phyloP scores from a whole-genome alignment of 2,888 invertebrate genomes.

The Anticlea derivata region DNA sequence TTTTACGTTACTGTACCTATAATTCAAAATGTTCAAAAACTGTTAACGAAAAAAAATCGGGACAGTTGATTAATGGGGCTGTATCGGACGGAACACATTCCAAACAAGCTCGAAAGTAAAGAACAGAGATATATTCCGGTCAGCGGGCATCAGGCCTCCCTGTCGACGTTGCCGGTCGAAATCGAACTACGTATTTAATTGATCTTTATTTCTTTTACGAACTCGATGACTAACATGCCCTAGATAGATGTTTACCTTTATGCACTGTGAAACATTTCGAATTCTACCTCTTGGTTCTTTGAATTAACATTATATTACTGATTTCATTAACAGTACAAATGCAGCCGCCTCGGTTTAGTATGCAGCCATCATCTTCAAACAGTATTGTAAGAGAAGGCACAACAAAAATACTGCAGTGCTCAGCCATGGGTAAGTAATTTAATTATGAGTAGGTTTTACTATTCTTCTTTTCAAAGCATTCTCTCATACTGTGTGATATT shows the following conservation, averaged over 20 bases:
- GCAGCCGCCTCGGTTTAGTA: constrained; percentile 94
- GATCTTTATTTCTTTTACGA: constrained; percentile 49
- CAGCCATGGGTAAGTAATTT: constrained; percentile 90
- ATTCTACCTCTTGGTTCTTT: constrained; percentile 23
- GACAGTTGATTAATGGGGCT: constrained; percentile 46
- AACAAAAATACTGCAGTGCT: constrained; percentile 96
- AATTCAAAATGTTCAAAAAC: too few relatives aligned
- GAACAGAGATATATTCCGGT: constrained; percentile 57
- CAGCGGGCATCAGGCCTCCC: constrained; percentile 54
- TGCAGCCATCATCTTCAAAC: constrained; percentile 93
- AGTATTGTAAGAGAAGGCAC: constrained; percentile 94
- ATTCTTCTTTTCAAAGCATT: not conserved
- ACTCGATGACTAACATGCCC: constrained; percentile 34
- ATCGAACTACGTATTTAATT: constrained; percentile 52
- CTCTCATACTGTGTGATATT: constrained; percentile 10
- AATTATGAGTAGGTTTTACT: constrained; percentile 13
- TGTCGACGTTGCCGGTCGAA: constrained; percentile 45
- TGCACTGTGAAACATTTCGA: constrained; percentile 25
- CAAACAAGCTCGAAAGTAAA: constrained; percentile 31
- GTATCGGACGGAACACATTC: constrained; percentile 44
- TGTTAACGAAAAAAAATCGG: too few relatives aligned
- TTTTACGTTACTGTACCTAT: too few relatives aligned
- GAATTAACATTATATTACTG: constrained; percentile 18
- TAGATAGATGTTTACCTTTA: constrained; percentile 29
- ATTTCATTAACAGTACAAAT: constrained; percentile 76